Conservation (phyloP, 2,113 vertebrate species). For the Carlito syrichta region DNA sequence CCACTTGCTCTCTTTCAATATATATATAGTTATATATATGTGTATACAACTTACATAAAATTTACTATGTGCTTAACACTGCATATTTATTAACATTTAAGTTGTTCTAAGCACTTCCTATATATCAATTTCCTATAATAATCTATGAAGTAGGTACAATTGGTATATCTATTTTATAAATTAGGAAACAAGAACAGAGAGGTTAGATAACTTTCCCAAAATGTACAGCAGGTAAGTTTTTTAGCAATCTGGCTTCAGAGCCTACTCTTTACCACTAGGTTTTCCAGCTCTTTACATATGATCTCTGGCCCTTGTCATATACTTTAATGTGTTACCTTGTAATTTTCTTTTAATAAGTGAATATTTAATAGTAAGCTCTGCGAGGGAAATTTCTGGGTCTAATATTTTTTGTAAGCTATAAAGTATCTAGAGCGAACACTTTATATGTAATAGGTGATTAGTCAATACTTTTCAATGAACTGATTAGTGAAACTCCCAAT, state of each 20-base stretch:
- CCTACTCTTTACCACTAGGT: too few relatives aligned
- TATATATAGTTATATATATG: too few relatives aligned
- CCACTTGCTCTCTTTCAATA: background rate
- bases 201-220: background rate
- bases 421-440: background rate
- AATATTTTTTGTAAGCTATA: background rate
- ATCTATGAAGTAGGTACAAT: too few relatives aligned
- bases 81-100: background rate
- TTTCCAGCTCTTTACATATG: background rate
- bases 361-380: background rate
- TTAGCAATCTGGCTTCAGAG: too few relatives aligned
- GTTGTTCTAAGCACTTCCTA: background rate
- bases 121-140: background rate
- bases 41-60: background rate
- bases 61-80: background rate
- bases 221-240: too few relatives aligned
- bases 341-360: background rate
- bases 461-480: background rate
- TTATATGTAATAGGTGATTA: background rate
- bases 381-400: background rate
- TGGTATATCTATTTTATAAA: background rate
- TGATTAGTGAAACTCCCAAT: background rate
- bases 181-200: background rate
- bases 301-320: background rate
- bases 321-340: background rate